Base-by-base conservation (phyloP, 1,140 invertebrate genomes). In the Magallana ariakensis region DNA sequence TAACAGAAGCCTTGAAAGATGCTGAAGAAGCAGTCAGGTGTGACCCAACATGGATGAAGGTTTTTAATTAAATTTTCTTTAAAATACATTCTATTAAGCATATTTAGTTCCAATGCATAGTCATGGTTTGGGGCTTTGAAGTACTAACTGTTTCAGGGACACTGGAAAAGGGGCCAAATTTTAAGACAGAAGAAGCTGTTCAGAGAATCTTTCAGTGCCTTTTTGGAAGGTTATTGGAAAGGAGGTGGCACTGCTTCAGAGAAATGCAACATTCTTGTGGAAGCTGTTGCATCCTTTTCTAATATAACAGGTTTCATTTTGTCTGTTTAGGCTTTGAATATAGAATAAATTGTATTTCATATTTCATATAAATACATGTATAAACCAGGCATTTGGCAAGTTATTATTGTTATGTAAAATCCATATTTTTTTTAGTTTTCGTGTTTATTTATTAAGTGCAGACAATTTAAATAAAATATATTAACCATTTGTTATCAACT, bases 21-120 rank as follows among this genome's bases (percentile, higher is more conserved):
- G 91, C 91, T 33, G 83, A 88, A 10, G 70, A 85, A 26, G 85
- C 88, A 55, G 80, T 89, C 0, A 57, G 54, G 1, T 53, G 16
- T 53, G 88, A 91, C 58, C 85, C 80, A 7, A 26, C 84, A 15
- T 91, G 87, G 85, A 85, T 82, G 33, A 90, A 91, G 88, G 91
- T 90, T 75, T 75, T n/a, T 46, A 46, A 46, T 46, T 1, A 46
- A 46, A 46, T 46, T 46, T 46, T 46, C 33, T 46, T 46, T 46
- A 46, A 46, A n/a, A n/a, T n/a, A n/a, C n/a, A n/a, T n/a, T n/a
- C n/a, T n/a, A n/a, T n/a, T n/a, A n/a, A 5, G 33, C 33, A 46
- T n/a, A n/a, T 46, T 46, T 46, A 46, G 33, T 46, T 2, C 33
- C 2, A 46, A 46, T 2, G 33, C 2, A 46, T 46, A 46, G 2